Conservation (phyloP, 2,113 vertebrate species). For the Heteronetta atricapilla region DNA sequence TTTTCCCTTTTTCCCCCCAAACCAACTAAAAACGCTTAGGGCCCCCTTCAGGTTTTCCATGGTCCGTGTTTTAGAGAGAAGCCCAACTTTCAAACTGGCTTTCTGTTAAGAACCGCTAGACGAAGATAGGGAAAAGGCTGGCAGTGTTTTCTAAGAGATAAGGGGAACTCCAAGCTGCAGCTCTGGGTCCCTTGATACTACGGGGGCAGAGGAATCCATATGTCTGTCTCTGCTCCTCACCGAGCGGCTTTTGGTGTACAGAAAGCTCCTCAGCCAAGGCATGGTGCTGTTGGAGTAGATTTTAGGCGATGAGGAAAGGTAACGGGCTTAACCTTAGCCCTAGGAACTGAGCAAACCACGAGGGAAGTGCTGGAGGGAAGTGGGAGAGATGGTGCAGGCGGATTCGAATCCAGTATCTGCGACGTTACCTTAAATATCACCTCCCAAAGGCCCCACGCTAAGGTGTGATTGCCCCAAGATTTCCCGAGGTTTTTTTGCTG, state of each 20-base stretch:
- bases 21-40: not conserved
- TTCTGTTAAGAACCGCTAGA: constrained; percentile 45
- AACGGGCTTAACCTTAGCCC: not conserved
- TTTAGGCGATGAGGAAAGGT: not conserved
- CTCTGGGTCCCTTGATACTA: not conserved
- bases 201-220: not conserved
- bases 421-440: not conserved
- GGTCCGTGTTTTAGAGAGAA: not conserved
- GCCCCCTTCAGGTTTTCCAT: not conserved
- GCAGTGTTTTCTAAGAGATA: constrained; percentile 42
- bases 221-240: not conserved
- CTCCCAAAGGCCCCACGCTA: not conserved
- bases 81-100: not conserved
- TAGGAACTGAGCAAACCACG: not conserved
- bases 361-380: not conserved
- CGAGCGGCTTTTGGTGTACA: not conserved
- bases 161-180: constrained; percentile 36
- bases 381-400: not conserved
- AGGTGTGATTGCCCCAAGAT: not conserved
- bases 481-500: not conserved
- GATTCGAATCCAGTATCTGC: not conserved
- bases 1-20: not conserved
- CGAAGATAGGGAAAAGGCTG: constrained; percentile 8
- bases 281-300: not conserved
- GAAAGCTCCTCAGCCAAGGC: not conserved